These are phyloP conservation scores for Papilio demoleus DNA, from an alignment of 2,888 invertebrate genomes.

Conservation along the genomic window DNA sequence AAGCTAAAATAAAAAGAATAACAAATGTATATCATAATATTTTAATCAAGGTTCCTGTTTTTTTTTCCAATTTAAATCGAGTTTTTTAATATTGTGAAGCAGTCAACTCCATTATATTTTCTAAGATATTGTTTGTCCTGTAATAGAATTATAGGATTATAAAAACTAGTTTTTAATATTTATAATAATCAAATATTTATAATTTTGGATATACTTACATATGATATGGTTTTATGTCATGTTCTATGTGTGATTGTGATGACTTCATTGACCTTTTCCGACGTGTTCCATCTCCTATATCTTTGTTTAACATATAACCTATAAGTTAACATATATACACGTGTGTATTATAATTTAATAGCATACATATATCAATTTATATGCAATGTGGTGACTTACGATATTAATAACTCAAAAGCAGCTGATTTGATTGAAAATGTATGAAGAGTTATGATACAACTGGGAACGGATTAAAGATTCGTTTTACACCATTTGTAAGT, in stretches of 20 bases:
- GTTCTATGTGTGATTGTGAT: slow-evolving; percentile 70
- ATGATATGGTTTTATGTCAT: slow-evolving; percentile 66
- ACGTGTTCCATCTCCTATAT: slow-evolving; percentile 51
- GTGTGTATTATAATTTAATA: background rate
- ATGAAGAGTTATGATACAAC: too few species aligned
- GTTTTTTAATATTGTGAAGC: slow-evolving; percentile 12
- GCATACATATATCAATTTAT: too few species aligned
- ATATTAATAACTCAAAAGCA: too few species aligned
- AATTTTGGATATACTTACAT: slow-evolving; percentile 58
- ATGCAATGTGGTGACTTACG: too few species aligned
- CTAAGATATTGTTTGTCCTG: slow-evolving; percentile 20
- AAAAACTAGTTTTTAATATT: too few species aligned
- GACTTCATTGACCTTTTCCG: slow-evolving; percentile 71
- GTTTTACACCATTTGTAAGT: too few species aligned
- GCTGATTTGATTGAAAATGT: too few species aligned
- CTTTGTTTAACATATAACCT: slow-evolving; percentile 74
- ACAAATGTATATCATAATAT: background rate
- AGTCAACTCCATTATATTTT: slow-evolving; percentile 3
- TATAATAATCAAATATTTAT: background rate
- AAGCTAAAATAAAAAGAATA: too few species aligned
- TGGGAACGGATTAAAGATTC: too few species aligned
- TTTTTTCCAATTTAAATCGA: background rate
- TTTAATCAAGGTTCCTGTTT: background rate
- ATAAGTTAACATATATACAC: slow-evolving; percentile 56
- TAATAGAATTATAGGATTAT: too few species aligned